These are phyloP conservation scores for Microctenopoma steveboyesi DNA, from an alignment of 2,797 vertebrate species.

Conservation along the genomic window DNA sequence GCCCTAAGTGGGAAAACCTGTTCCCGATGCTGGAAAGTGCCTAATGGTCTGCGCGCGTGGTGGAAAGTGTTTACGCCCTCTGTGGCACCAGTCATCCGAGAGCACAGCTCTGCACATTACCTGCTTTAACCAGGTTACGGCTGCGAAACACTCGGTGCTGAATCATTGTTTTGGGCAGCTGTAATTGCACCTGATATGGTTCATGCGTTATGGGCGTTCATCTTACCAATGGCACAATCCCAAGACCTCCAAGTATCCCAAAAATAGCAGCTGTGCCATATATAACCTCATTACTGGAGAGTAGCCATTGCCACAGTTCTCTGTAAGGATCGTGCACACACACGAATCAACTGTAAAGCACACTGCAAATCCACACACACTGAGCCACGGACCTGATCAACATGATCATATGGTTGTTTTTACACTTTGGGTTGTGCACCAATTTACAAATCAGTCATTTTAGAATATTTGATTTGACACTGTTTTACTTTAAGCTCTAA, in stretches of 20 bases:
- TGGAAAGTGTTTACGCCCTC: conserved; percentile 1
- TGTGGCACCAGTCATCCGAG: not conserved
- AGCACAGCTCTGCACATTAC: not conserved
- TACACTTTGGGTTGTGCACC: not conserved
- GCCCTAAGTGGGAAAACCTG: conserved; percentile 41
- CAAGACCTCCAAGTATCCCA: conserved; percentile 43
- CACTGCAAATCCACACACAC: not conserved
- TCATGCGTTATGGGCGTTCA: conserved; percentile 23
- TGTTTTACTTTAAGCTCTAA: not conserved
- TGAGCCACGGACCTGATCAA: not conserved
- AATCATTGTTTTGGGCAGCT: conserved; percentile 17
- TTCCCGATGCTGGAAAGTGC: not conserved
- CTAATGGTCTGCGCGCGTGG: too few species aligned
- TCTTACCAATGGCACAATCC: conserved; percentile 43
- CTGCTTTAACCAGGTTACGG: not conserved
- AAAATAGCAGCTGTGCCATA: conserved; percentile 77
- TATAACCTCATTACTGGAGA: conserved; percentile 69
- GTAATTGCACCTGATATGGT: conserved; percentile 19
- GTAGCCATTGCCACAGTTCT: not conserved
- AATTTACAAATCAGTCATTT: not conserved
- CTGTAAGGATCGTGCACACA: not conserved
- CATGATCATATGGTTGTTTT: not conserved
- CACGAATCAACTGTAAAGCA: not conserved
- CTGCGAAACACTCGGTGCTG: conserved; percentile 17
- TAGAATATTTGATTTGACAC: not conserved